Evolutionary conservation across 1,140 invertebrate species (phyloP), one percentile per base, ranked within the genome.

Genomic region (Diabrotica virgifera): DNA sequence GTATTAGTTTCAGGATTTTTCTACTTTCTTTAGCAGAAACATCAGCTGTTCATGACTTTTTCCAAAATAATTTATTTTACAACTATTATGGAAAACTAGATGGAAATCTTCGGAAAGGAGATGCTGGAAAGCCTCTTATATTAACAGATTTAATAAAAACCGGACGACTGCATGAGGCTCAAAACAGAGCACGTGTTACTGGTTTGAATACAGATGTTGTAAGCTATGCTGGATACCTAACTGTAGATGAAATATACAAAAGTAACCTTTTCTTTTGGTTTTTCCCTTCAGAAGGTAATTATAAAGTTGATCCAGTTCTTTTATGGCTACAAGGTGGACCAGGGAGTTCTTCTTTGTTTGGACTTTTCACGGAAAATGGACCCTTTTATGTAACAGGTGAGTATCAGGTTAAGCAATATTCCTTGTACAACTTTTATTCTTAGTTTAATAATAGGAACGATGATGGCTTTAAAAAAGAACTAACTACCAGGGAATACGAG

Each of bases 181-280:
- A 40, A 60, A 37, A 24, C 50, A 61, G 64, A 2, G 54, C 70
- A 36, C 13, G 59, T 59, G 70, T 66, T 4, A 8, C 46, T 51
- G 59, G 67, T 38, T 53, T 14, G 59, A 8, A 8, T 46, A 62
- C 65, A 65, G 62, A 66, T 40, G 54, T 63, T 24, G 46, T 63
- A 54, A 69, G 69, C 70, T 83, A 89, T 73, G 82, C 88, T 37
- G 90, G 89, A 36, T 90, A 85, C 72, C 81, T 91, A 12, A 91
- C 89, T 2, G 85, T 91, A 3, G 83, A 91, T 72, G 80, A 85
- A 75, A 73, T 76, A 2, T 84, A 80, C 66, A 82, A 86, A 69
- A 87, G 86, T 5, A 89, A 91, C 77, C 76, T 89, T 64, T 92
- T 89, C 76, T 91, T 91, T 78, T 91, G 90, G 90, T 91, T 87